A percentile compares a stretch with the other conserved stretches of the same genome.
phyloP scores from a whole-genome alignment of 2,797 vertebrate genomes.

The Gambusia yucatana region DNA sequence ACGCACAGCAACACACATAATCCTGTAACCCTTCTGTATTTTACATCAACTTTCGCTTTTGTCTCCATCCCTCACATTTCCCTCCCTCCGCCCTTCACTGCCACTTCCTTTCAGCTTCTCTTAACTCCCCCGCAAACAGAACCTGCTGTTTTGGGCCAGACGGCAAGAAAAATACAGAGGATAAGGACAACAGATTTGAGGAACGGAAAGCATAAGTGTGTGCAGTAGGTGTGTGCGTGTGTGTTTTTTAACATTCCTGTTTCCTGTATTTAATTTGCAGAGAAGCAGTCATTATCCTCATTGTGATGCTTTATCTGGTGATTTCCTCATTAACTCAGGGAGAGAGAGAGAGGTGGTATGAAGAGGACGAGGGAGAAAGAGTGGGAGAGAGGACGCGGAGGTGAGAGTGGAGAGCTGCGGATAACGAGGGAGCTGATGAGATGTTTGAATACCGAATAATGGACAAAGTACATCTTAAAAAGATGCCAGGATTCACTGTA shows the following conservation, averaged over 20 bases:
- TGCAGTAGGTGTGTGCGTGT: slow-evolving; percentile 10
- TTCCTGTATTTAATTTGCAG: slow-evolving; percentile 33
- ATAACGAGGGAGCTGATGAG: slow-evolving; percentile 48
- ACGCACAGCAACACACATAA: slow-evolving; percentile 22
- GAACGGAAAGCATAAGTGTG: slow-evolving; percentile 21
- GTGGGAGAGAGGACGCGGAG: slow-evolving; percentile 54
- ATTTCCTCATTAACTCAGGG: slow-evolving; percentile 55
- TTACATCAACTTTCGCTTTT: slow-evolving; percentile 40
- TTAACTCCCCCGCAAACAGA: slow-evolving; percentile 62
- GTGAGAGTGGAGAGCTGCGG: slow-evolving; percentile 56
- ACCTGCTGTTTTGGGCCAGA: slow-evolving; percentile 63
- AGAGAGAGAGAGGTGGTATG: slow-evolving; percentile 37
- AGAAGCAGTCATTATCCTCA: slow-evolving; percentile 40
- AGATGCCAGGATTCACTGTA: slow-evolving; percentile 2
- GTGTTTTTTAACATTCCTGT: slow-evolving; percentile 10
- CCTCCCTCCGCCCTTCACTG: slow-evolving; percentile 28
- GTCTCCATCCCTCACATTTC: slow-evolving; percentile 32
- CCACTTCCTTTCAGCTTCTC: slow-evolving; percentile 37
- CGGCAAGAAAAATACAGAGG: slow-evolving; percentile 44
- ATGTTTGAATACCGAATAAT: slow-evolving; percentile 39
- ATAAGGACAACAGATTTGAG: slow-evolving; percentile 31
- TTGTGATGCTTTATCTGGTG: slow-evolving; percentile 39
- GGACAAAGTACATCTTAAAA: slow-evolving; percentile 27
- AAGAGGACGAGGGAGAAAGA: slow-evolving; percentile 52
- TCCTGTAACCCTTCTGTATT: slow-evolving; percentile 44